Evolutionary conservation across 2,113 vertebrate species (phyloP), one percentile per base, ranked within the genome.

Genomic region (Haliaeetus leucogaster): DNA sequence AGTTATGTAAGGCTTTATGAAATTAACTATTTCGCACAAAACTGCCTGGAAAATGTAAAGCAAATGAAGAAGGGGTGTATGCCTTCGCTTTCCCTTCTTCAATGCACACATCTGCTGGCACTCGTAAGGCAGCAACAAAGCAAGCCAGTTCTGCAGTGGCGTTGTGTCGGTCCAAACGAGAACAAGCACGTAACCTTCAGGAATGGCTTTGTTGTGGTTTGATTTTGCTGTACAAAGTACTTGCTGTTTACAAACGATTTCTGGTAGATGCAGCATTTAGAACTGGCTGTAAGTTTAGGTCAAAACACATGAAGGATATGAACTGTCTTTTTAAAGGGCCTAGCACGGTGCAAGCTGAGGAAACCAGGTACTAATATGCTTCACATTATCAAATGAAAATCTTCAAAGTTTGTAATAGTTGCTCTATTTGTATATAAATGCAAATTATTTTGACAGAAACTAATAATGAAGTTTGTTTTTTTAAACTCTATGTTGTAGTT

Each of bases 1-100:
- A 78, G 47, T 86, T 95, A 85, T n/a, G n/a, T 71, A 89, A 93
- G 68, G 23, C 52, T 86, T 82, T 89, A 47, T 80, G 77, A 72
- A 89, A 90, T 92, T 81, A 93, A 96, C 70, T 63, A 4, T 88
- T 94, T 89, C 72, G 47, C 42, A 59, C 23, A 95, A 94, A 95
- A 78, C 68, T 68, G 87, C 70, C 58, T 32, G 45, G 43, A 70
- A 91, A 76, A 77, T 70, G 34, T 52, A 93, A 82, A 84, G 29
- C 7, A 56, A 67, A 86, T 25, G 26, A 18, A 86, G 74, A 50
- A 72, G 15, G 34, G 13, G 1, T 0, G 0, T 7, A 27, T 45
- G 48, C 30, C 68, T 92, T 79, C 42, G 32, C 22, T 62, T 72
- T 29, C 22, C 67, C 47, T 68, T 58, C 40, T 53, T 45, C 68